These are phyloP conservation scores for Engystomops pustulosus DNA, from an alignment of 2,113 vertebrate genomes.

Conservation along the genomic window DNA sequence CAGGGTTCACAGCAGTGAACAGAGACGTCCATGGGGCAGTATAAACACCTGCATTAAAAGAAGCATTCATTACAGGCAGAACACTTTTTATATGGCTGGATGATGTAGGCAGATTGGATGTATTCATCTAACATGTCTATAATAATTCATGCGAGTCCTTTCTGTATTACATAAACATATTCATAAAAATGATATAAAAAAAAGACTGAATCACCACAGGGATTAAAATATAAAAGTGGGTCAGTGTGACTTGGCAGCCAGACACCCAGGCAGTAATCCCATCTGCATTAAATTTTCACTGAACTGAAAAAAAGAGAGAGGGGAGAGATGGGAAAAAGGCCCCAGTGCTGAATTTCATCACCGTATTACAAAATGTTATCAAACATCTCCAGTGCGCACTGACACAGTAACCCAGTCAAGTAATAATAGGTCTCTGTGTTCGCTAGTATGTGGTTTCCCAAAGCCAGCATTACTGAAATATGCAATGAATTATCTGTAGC, in stretches of 20 bases:
- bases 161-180: constrained; percentile 57
- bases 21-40: constrained; percentile 8
- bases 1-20: constrained; percentile 43
- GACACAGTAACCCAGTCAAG: constrained; percentile 23
- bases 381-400: not conserved
- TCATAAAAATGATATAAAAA: constrained; percentile 56
- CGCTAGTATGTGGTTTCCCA: not conserved
- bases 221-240: constrained; percentile 48
- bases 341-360: constrained; percentile 41
- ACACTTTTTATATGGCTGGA: constrained; percentile 6
- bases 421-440: constrained; percentile 20
- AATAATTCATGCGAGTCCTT: constrained; percentile 35
- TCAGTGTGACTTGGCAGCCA: constrained; percentile 55
- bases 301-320: constrained; percentile 46
- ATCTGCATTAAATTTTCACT: constrained; percentile 26
- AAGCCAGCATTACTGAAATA: not conserved
- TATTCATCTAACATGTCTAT: not conserved
- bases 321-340: constrained; percentile 9
- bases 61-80: constrained; percentile 28
- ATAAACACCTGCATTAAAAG: constrained; percentile 57
- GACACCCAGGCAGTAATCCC: constrained; percentile 52
- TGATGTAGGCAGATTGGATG: constrained; percentile 1
- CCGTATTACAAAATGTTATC: constrained; percentile 11
- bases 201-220: constrained; percentile 54
- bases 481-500: constrained; percentile 49